These are phyloP conservation scores for Bettongia penicillata DNA, from an alignment of 2,113 vertebrate species.

Conservation along the genomic window DNA sequence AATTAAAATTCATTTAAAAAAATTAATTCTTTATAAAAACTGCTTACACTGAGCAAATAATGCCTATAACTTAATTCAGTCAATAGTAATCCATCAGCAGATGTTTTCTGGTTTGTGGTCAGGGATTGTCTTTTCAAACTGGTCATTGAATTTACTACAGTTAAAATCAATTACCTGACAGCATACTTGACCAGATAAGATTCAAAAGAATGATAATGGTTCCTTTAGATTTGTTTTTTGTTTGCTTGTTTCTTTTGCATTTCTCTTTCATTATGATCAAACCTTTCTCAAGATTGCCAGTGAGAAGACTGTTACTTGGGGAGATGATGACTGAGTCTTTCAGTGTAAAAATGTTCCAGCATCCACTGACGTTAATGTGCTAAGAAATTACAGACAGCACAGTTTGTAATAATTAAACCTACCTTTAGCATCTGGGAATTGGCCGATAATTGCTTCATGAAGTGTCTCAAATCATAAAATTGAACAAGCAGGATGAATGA, in stretches of 20 bases:
- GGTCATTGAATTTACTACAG: constrained; percentile 38
- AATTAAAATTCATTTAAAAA: not conserved
- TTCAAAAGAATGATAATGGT: not conserved
- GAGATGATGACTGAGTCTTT: constrained; percentile 50
- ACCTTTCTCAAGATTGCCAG: constrained; percentile 19
- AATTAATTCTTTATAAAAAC: not conserved
- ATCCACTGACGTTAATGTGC: constrained; percentile 33
- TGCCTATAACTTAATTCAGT: not conserved
- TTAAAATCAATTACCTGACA: constrained; percentile 42
- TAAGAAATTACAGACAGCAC: constrained; percentile 42
- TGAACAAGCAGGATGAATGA: constrained; percentile 43
- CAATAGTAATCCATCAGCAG: constrained; percentile 21
- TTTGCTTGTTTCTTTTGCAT: not conserved
- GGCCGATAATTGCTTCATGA: constrained; percentile 50
- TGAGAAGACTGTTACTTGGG: constrained; percentile 31
- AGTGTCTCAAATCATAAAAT: constrained; percentile 48
- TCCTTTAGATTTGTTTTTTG: not conserved
- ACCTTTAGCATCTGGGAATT: constrained; percentile 54
- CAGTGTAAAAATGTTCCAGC: not conserved
- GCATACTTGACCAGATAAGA: constrained; percentile 5
- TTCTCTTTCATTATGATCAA: not conserved
- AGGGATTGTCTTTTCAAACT: not conserved
- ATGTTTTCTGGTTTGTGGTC: constrained; percentile 32
- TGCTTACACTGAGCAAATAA: not conserved
- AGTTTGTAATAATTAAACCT: constrained; percentile 56